Evolutionary conservation across 2,797 vertebrate genomes (phyloP).

Genomic region (Loriculus beryllinus): DNA sequence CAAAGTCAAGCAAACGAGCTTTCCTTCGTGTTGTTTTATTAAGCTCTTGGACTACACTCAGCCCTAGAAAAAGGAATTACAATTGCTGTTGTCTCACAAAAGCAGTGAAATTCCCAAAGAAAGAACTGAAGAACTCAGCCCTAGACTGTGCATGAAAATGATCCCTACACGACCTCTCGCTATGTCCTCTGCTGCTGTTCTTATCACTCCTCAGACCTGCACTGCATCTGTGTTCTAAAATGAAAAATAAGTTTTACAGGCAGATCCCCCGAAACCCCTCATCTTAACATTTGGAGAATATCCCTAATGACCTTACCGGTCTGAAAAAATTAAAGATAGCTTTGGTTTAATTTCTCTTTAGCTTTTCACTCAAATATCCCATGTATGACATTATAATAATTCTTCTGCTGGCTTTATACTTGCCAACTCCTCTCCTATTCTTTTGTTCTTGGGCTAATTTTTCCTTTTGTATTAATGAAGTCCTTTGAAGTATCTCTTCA

Average conservation of each 20-base stretch:
- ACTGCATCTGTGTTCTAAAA: not conserved
- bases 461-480: slow-evolving; percentile 69
- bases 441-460: slow-evolving; percentile 72
- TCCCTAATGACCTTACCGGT: slow-evolving; percentile 7
- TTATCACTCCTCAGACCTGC: not conserved
- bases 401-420: slow-evolving; percentile 27
- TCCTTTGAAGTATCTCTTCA: slow-evolving; percentile 70
- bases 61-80: slow-evolving; percentile 33
- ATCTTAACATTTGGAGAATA: slow-evolving; percentile 16
- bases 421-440: slow-evolving; percentile 53
- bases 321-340: slow-evolving; percentile 34
- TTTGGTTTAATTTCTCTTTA: slow-evolving; percentile 48
- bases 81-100: slow-evolving; percentile 39
- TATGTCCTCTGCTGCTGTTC: not conserved
- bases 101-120: slow-evolving; percentile 2
- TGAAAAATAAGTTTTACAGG: slow-evolving; percentile 15
- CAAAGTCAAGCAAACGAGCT: slow-evolving; percentile 40
- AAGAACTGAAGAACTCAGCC: slow-evolving; percentile 7
- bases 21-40: slow-evolving; percentile 41
- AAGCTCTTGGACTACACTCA: slow-evolving; percentile 14
- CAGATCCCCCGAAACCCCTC: not conserved
- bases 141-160: not conserved
- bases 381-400: slow-evolving; percentile 34
- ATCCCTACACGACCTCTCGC: not conserved
- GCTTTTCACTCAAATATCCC: slow-evolving; percentile 19